These are phyloP conservation scores for Aramus guarauna DNA, from an alignment of 2,113 vertebrate genomes.

Conservation along the genomic window DNA sequence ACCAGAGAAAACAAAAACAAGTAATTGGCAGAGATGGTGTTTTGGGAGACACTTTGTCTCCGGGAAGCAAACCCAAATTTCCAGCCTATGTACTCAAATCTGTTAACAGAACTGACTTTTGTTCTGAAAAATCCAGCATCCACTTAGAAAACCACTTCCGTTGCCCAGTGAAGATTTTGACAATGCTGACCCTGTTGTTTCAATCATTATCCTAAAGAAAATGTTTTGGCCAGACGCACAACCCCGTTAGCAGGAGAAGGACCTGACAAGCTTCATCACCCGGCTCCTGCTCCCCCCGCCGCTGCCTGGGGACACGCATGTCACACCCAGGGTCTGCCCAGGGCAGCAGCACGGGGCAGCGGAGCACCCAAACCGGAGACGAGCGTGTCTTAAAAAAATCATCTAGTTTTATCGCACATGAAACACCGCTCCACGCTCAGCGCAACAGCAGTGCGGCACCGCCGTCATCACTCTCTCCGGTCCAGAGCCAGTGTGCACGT, in stretches of 20 bases:
- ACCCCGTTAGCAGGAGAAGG: background rate
- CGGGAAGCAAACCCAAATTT: background rate
- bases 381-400: background rate
- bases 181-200: background rate
- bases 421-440: fast-evolving
- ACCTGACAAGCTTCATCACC: background rate
- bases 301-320: fast-evolving
- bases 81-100: background rate
- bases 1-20: background rate
- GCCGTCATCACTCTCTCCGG: fast-evolving
- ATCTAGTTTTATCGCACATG: fast-evolving
- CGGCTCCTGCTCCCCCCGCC: fast-evolving
- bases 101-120: background rate
- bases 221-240: background rate
- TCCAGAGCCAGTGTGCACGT: fast-evolving
- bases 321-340: background rate
- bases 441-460: background rate
- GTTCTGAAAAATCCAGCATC: background rate
- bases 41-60: background rate
- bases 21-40: background rate
- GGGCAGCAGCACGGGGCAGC: fast-evolving
- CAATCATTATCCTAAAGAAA: background rate
- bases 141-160: background rate
- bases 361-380: background rate
- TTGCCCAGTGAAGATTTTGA: background rate